phyloP scores from a whole-genome alignment of 2,113 vertebrate species.

The Oceanites oceanicus region DNA sequence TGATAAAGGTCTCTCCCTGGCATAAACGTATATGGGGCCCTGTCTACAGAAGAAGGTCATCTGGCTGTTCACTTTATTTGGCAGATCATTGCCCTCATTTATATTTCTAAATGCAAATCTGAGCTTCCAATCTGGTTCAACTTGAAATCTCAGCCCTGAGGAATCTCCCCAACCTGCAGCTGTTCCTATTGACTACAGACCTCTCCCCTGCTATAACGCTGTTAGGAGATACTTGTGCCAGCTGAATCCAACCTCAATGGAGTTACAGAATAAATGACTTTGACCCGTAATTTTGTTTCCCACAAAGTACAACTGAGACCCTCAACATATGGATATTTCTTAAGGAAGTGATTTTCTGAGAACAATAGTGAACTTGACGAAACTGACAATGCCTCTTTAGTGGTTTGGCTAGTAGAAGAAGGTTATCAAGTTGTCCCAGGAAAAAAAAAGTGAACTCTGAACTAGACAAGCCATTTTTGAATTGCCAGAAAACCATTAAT shows the following conservation, averaged over 20 bases:
- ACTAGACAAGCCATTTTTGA: background rate
- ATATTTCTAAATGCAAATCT: background rate
- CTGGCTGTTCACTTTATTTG: background rate
- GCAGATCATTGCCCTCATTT: background rate
- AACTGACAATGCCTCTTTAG: constrained; percentile 34
- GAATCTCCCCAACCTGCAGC: background rate
- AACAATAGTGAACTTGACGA: constrained; percentile 50
- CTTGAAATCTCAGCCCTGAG: background rate
- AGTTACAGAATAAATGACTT: background rate
- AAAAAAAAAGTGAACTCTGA: background rate
- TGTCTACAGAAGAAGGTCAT: background rate
- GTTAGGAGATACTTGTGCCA: background rate
- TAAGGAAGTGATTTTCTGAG: constrained; percentile 61
- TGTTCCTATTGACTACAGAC: background rate
- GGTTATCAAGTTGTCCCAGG: constrained; percentile 10
- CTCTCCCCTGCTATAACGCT: background rate
- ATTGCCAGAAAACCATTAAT: background rate
- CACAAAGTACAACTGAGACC: background rate
- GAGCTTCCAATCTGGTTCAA: background rate
- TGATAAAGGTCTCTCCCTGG: background rate
- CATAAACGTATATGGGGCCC: background rate
- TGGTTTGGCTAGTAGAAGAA: constrained; percentile 19
- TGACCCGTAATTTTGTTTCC: background rate
- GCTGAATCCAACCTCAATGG: background rate
- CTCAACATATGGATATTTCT: constrained; percentile 46